Evolutionary conservation across 2,113 vertebrate species (phyloP).

Genomic region (Salvelinus namaycush): DNA sequence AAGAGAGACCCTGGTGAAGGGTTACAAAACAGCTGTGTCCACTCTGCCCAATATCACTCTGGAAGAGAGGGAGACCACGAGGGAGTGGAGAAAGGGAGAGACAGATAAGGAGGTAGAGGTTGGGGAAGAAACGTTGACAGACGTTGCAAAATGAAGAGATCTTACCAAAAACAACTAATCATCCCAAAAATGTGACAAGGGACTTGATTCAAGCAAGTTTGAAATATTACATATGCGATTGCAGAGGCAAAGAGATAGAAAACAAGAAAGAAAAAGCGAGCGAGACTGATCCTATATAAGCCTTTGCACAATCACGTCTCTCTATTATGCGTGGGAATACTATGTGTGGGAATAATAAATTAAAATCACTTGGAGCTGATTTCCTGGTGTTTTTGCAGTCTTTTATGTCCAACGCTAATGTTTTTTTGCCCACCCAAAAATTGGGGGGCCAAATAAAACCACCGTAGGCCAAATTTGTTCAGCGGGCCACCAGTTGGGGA

Average conservation of each 20-base stretch:
- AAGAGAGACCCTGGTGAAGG: constrained; percentile 27
- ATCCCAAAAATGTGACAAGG: neutral
- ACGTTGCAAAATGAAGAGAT: too few relatives aligned
- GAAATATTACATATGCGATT: constrained; percentile 5
- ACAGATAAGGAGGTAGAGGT: neutral
- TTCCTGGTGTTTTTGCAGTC: too few relatives aligned
- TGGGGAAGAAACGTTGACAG: neutral
- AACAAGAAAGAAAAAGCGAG: constrained; percentile 3
- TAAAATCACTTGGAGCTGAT: too few relatives aligned
- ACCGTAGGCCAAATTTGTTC: too few relatives aligned
- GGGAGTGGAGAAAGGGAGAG: neutral
- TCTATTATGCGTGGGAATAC: too few relatives aligned
- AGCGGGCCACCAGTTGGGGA: too few relatives aligned
- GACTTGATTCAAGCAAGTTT: neutral
- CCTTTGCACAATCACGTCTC: too few relatives aligned
- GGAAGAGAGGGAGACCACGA: constrained; percentile 1
- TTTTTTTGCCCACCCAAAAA: too few relatives aligned
- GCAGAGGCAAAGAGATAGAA: neutral
- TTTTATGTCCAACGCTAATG: too few relatives aligned
- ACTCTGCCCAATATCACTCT: constrained; percentile 28
- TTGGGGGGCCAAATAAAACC: too few relatives aligned
- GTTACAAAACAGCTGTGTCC: constrained; percentile 52
- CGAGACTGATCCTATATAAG: constrained; percentile 15
- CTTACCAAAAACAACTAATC: too few relatives aligned
- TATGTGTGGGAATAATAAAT: too few relatives aligned